Conservation (phyloP, 2,888 invertebrate genomes). For the Orthosia gracilis region DNA sequence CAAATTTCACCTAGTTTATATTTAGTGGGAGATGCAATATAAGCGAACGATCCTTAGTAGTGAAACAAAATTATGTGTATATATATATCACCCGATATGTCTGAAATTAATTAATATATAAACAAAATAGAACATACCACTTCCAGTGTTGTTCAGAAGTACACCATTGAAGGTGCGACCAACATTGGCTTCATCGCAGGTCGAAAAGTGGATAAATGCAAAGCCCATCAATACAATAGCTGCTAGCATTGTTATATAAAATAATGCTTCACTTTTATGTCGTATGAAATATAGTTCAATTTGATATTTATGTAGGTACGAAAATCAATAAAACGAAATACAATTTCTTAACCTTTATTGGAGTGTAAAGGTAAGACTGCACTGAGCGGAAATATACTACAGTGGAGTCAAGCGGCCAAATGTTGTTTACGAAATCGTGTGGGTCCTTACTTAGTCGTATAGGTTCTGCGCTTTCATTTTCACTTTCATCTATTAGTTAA, state of each 20-base stretch:
- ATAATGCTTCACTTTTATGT: not conserved
- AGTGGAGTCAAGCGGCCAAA: not conserved
- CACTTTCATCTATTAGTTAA: not conserved
- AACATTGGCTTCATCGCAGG: not conserved
- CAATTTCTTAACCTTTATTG: conserved; percentile 32
- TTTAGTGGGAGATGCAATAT: no score
- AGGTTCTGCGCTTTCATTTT: not conserved
- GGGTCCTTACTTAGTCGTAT: not conserved
- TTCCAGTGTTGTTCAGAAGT: not conserved
- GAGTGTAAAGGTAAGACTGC: conserved; percentile 3
- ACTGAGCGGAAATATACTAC: conserved; percentile 7
- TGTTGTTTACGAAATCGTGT: not conserved
- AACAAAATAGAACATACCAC: conserved; percentile 13
- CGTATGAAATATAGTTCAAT: not conserved
- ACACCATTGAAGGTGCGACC: not conserved
- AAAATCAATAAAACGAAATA: conserved; percentile 50
- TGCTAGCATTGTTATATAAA: conserved; percentile 35
- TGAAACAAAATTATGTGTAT: not conserved
- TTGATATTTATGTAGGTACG: conserved; percentile 6
- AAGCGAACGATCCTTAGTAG: no score
- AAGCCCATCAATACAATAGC: conserved; percentile 25
- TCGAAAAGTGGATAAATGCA: conserved; percentile 17
- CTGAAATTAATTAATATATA: not conserved
- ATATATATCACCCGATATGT: not conserved
- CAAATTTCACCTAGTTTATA: no score